Conservation (phyloP, 2,888 invertebrate species). For the Corbicula japonica region DNA sequence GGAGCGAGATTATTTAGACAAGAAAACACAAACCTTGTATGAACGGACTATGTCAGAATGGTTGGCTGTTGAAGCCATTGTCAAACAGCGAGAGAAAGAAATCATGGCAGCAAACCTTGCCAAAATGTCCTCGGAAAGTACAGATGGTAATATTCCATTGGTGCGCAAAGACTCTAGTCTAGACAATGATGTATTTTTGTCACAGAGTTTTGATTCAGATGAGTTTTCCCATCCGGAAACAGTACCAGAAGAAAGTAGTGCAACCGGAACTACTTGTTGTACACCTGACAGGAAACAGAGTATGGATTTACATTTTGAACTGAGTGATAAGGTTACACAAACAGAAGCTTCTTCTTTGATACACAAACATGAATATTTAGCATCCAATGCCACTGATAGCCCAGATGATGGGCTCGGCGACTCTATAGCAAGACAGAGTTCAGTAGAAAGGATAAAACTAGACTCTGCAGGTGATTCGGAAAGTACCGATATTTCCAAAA, state of each 20-base stretch:
- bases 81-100: slow-evolving; percentile 87
- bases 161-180: slow-evolving; percentile 86
- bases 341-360: slow-evolving; percentile 64
- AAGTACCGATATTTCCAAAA: slow-evolving; percentile 76
- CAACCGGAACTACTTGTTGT: slow-evolving; percentile 79
- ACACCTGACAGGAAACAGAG: slow-evolving; percentile 81
- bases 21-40: slow-evolving; percentile 90
- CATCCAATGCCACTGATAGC: slow-evolving; percentile 78
- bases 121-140: slow-evolving; percentile 91
- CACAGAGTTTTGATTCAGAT: slow-evolving; percentile 85
- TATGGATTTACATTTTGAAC: slow-evolving; percentile 76
- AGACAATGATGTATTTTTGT: slow-evolving; percentile 88
- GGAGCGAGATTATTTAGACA: slow-evolving; percentile 81
- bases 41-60: slow-evolving; percentile 98
- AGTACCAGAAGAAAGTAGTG: slow-evolving; percentile 82
- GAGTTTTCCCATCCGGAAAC: slow-evolving; percentile 82
- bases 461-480: slow-evolving; percentile 81
- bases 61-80: slow-evolving; percentile 97
- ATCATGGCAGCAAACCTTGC: slow-evolving; percentile 94
- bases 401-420: slow-evolving; percentile 85
- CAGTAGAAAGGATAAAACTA: slow-evolving; percentile 76
- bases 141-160: slow-evolving; percentile 84
- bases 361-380: slow-evolving; percentile 68
- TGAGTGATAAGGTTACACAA: slow-evolving; percentile 73
- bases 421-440: slow-evolving; percentile 81